Conservation (phyloP, 2,888 invertebrate genomes). For the Timandra comae region DNA sequence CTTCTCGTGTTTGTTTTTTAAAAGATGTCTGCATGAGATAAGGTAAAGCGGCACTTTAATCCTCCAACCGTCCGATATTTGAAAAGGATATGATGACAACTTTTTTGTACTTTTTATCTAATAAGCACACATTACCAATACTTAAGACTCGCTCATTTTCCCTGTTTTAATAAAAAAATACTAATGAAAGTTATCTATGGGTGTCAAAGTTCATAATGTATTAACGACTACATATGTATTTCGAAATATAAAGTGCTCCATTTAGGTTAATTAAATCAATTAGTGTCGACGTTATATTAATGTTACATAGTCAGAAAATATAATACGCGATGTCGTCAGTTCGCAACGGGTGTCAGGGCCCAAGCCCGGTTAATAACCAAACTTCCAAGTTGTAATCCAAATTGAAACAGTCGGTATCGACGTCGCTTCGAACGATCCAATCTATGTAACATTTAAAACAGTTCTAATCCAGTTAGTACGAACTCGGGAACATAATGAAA, state of each 20-base stretch:
- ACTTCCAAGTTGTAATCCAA: too few relatives aligned
- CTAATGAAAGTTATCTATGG: conserved; percentile 16
- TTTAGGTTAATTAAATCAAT: too few relatives aligned
- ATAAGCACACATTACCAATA: conserved; percentile 64
- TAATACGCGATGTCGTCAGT: too few relatives aligned
- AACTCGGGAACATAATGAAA: conserved; percentile 13
- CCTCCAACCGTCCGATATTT: conserved; percentile 72
- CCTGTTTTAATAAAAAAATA: conserved; percentile 16
- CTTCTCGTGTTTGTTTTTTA: conserved; percentile 75
- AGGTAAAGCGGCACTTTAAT: conserved; percentile 74
- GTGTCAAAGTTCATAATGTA: conserved; percentile 13
- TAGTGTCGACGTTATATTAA: too few relatives aligned
- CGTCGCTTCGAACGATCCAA: too few relatives aligned
- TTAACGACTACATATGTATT: too few relatives aligned
- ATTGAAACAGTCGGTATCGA: too few relatives aligned
- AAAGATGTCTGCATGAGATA: conserved; percentile 75
- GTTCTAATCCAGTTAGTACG: not conserved
- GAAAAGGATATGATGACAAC: conserved; percentile 76
- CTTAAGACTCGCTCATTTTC: conserved; percentile 35
- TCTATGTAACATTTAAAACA: too few relatives aligned
- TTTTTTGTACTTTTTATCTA: conserved; percentile 70
- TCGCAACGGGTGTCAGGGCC: too few relatives aligned
- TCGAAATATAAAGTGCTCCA: too few relatives aligned
- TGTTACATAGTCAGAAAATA: too few relatives aligned
- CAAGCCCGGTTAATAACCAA: too few relatives aligned